These are phyloP conservation scores for Acleris emargana DNA, from an alignment of 2,888 invertebrate genomes.

Conservation along the genomic window DNA sequence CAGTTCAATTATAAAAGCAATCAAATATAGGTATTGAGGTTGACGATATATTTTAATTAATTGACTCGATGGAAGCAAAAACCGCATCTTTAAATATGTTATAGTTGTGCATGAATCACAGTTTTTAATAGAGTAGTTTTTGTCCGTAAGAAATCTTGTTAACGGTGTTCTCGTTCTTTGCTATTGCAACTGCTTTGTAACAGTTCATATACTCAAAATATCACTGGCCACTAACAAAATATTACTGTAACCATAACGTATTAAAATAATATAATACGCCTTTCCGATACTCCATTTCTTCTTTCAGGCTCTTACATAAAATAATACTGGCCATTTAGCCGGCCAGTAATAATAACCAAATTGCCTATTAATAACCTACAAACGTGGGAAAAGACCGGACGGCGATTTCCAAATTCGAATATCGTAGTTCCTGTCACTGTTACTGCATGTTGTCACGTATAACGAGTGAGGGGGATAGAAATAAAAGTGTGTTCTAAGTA, in stretches of 20 bases:
- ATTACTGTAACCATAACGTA: neutral
- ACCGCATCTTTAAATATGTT: too few relatives aligned
- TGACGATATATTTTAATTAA: too few relatives aligned
- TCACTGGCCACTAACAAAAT: neutral
- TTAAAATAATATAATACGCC: neutral
- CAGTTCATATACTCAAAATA: neutral
- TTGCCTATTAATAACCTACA: slow-evolving; percentile 22
- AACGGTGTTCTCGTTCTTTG: too few relatives aligned
- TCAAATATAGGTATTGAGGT: neutral
- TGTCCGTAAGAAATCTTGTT: too few relatives aligned
- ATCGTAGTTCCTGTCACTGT: too few relatives aligned
- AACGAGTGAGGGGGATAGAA: neutral
- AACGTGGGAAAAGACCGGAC: slow-evolving; percentile 16
- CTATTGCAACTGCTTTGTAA: too few relatives aligned
- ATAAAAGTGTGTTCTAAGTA: neutral
- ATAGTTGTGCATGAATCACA: too few relatives aligned
- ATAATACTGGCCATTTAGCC: slow-evolving; percentile 20
- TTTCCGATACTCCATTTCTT: neutral
- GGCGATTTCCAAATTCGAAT: neutral
- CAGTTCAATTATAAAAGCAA: neutral
- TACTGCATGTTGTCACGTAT: too few relatives aligned
- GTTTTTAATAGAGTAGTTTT: too few relatives aligned
- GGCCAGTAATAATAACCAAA: slow-evolving; percentile 13
- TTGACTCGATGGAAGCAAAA: too few relatives aligned
- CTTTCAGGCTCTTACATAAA: slow-evolving; percentile 4